Base-by-base conservation (phyloP, 1,140 invertebrate genomes). In the Aphelenchoides fujianensis region DNA sequence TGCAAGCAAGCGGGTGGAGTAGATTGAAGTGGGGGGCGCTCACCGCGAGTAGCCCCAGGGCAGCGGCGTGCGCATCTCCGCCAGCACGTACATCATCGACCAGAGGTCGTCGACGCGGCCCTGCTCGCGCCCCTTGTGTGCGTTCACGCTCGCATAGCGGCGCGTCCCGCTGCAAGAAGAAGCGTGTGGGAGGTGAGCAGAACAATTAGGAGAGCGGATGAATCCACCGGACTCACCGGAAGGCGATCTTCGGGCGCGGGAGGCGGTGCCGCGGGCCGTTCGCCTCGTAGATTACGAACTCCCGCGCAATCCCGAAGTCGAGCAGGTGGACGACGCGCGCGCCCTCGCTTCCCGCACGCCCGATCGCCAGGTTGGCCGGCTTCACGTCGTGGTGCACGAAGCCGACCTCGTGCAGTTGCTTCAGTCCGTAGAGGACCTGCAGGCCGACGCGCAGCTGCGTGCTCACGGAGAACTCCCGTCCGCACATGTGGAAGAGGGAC, bases 71-170 rank as follows among this genome's bases (percentile, higher is more conserved):
- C 97, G 92, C 85, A 99, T 97, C 86, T 99, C 96, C 2, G 96
- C 95, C 64, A 98, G 88, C 93, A 99, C 97, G 85, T 99, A 99
- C 87, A 98, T 97, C 2, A 99, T 86, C 2, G 94, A 97, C 95
- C 95, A 98, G 0, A 98, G 88, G 85, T 98, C 96, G 86, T 98
- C 96, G 84, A 2, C 9, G 27, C 66, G 32, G 28, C 71, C 72
- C 53, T 55, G 76, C 68, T 78, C 89, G 84, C 93, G 93, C 87
- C 98, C 97, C 84, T 93, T 93, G 85, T 98, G 96, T 61, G 95
- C 95, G 89, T 97, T 98, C 28, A 98, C 91, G n/a, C 94, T 97
- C 59, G 95, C 95, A 87, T 98, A 99, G 36, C 95, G 89, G 7
- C 97, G 95, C 37, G 96, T 98, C 78, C 95, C 95, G 79, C 96